Evolutionary conservation across 1,140 invertebrate species (phyloP).

Genomic region (Hormaphis cornu): DNA sequence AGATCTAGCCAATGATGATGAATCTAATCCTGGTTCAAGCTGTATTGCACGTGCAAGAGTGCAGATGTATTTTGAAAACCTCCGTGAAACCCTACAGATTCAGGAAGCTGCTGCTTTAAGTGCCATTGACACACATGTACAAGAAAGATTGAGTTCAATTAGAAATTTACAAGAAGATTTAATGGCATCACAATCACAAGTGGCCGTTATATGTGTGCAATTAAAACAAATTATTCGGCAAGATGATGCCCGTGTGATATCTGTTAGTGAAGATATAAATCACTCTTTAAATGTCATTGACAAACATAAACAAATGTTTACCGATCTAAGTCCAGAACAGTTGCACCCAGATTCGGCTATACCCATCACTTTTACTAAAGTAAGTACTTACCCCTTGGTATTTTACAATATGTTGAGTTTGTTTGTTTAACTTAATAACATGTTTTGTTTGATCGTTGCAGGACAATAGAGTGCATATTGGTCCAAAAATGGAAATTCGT

Average conservation of each 20-base stretch:
- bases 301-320: slow-evolving; percentile 52
- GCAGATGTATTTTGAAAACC: slow-evolving; percentile 49
- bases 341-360: slow-evolving; percentile 51
- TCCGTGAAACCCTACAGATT: slow-evolving; percentile 47
- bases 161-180: slow-evolving; percentile 53
- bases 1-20: slow-evolving; percentile 37
- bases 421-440: neutral
- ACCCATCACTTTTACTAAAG: slow-evolving; percentile 56
- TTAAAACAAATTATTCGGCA: slow-evolving; percentile 50
- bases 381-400: slow-evolving; percentile 38
- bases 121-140: slow-evolving; percentile 51
- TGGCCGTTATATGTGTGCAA: slow-evolving; percentile 49
- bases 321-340: slow-evolving; percentile 49
- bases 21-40: slow-evolving; percentile 42
- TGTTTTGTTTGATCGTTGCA: slow-evolving; percentile 38
- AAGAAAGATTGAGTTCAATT: slow-evolving; percentile 50
- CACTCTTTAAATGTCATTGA: slow-evolving; percentile 49
- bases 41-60: slow-evolving; percentile 46
- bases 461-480: slow-evolving; percentile 57
- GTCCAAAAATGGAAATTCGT: slow-evolving; percentile 55
- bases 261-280: slow-evolving; percentile 47
- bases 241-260: slow-evolving; percentile 50
- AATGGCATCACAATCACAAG: slow-evolving; percentile 48
- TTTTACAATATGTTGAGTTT: neutral
- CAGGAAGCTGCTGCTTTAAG: slow-evolving; percentile 51